phyloP scores from a whole-genome alignment of 2,113 vertebrate species.

The Pica pica region DNA sequence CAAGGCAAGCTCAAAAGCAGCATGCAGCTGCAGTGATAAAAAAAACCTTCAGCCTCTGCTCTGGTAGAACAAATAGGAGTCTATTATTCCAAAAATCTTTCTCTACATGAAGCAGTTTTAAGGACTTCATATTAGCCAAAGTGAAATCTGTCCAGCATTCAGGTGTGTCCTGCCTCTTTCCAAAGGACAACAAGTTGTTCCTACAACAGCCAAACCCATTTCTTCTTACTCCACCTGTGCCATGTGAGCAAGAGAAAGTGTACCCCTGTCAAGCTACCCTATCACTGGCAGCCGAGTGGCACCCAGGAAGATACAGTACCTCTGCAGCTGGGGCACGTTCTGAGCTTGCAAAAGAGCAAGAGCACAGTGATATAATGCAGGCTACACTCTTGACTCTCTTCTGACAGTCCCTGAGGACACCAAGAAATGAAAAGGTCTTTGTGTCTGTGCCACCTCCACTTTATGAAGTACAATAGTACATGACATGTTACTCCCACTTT shows the following conservation, averaged over 20 bases:
- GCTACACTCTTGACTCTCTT: not conserved
- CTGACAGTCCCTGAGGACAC: constrained; percentile 30
- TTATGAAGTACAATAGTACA: not conserved
- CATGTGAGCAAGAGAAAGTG: not conserved
- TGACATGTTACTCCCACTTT: constrained; percentile 16
- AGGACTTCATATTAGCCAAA: not conserved
- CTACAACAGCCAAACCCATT: not conserved
- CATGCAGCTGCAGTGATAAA: not conserved
- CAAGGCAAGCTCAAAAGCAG: not conserved
- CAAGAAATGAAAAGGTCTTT: constrained; percentile 33
- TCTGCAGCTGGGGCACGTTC: not conserved
- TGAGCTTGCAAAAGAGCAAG: not conserved
- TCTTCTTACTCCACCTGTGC: not conserved
- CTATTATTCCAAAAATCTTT: not conserved
- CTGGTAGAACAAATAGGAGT: not conserved
- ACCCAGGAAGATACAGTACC: not conserved
- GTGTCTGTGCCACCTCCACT: constrained; percentile 28
- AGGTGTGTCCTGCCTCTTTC: not conserved
- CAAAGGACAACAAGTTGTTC: not conserved
- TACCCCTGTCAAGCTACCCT: not conserved
- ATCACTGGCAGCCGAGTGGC: not conserved
- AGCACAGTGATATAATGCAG: not conserved
- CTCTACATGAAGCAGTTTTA: not conserved
- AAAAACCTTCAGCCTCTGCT: not conserved
- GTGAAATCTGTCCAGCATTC: not conserved